These are phyloP conservation scores for Drosophila pruinosa DNA, from an alignment of 1,140 invertebrate genomes.

Conservation along the genomic window DNA sequence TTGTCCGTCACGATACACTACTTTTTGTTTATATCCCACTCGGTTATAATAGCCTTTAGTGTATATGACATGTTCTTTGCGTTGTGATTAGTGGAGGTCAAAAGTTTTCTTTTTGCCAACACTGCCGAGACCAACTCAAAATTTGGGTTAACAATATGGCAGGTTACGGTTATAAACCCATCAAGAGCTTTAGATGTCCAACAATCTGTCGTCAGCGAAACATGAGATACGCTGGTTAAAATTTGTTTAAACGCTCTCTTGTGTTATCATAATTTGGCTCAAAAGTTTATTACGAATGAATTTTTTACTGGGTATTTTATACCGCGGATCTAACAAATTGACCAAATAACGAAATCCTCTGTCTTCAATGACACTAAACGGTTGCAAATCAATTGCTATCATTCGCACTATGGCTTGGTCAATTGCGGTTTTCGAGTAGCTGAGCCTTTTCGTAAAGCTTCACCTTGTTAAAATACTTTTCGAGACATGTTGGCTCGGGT, in stretches of 20 bases:
- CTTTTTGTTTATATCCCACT: constrained; percentile 18
- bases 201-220: constrained; percentile 3
- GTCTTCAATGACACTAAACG: constrained; percentile 6
- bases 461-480: background rate
- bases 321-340: background rate
- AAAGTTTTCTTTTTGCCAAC: too few species aligned
- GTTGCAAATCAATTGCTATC: constrained; percentile 2
- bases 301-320: too few species aligned
- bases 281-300: too few species aligned
- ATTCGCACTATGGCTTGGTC: too few species aligned
- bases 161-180: too few species aligned
- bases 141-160: too few species aligned
- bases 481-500: background rate
- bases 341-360: constrained; percentile 2
- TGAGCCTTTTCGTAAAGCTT: background rate
- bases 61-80: too few species aligned
- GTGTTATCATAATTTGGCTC: background rate
- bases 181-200: constrained; percentile 7
- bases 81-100: too few species aligned
- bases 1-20: constrained; percentile 22
- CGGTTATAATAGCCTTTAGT: too few species aligned
- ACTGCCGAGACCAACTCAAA: too few species aligned
- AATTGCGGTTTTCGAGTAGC: too few species aligned
- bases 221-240: background rate
- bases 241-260: too few species aligned